Base-by-base conservation (phyloP, 1,140 invertebrate genomes). In the Apis dorsata region DNA sequence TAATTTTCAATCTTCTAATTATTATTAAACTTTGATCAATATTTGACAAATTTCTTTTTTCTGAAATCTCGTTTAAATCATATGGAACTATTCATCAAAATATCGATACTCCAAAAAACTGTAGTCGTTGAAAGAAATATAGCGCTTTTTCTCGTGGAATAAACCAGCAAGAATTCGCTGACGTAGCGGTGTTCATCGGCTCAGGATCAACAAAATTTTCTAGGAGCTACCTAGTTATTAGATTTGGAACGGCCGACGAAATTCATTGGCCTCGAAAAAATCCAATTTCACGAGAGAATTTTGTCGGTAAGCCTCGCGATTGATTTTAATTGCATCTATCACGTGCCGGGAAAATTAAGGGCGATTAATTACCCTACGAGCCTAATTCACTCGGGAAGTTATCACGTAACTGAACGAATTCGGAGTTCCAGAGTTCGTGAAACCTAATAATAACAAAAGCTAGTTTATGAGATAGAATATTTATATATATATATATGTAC, bases 221-320 rank as follows among this genome's bases (percentile, higher is more conserved):
- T n/a, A 13, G n/a, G 44, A 73, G 73, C 59, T 9, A 13, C 19
- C 51, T 13, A 60, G 19, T 80, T 80, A 80, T 80, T 80, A 74
- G 60, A 80, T 80, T 57, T 72, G 19, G 59, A 59, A 55, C 13
- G 21, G 60, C 51, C 21, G 28, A 65, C 12, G 59, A 55, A 53
- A 72, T 53, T 28, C 59, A 0, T 2, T n/a, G 4, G 69, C 17
- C 7, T 49, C 51, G 12, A 21, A 49, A 65, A 57, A 80, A 72
- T 72, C 69, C 60, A 73, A 80, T 80, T 80, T 80, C 71, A 7
- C 17, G 34, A 1, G 9, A 4, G 34, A n/a, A 79, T 70, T 19
- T 63, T 28, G 4, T 44, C 4, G n/a, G 19, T 34, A 49, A 15
- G 68, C 68, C 57, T 51, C 17, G 71, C 77, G 66, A 60, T 71